Base-by-base conservation (phyloP, 2,888 invertebrate genomes). In the Hermaeophaga mercurialis region DNA sequence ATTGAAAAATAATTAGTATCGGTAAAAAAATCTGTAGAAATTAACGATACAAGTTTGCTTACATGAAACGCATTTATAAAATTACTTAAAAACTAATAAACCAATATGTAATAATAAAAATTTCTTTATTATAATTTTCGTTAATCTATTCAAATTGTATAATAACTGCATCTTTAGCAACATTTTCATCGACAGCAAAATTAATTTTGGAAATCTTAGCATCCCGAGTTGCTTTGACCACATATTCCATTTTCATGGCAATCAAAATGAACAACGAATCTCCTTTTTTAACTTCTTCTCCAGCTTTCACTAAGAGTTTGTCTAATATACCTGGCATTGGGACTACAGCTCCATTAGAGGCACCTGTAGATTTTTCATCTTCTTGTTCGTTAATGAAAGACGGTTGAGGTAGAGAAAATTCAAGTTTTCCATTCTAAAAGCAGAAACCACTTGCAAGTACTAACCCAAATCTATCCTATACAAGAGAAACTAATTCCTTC, bases 211-310 rank as follows among this genome's bases (percentile, higher is more conserved):
- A 84, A 2, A 98, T 85, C 4, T 80, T 83, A 41, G 92, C 96
- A 72, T 89, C 86, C 38, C 85, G 81, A 0, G 89, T 87, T 1
- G 96, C 91, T 66, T 90, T 90, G 9, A 99, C 88, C 9, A 96
- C 88, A 75, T 97, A 91, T 84, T 99, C 99, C 99, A 99, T 99
- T 82, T 99, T 99, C 99, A 99, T 99, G 0, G 99, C 99, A 63
- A 96, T 95, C 73, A 99, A 88, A 38, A 97, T 90, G 58, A 97
- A 88, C 1, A 99, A 80, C 0, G 92, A 88, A 73, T 98, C 95
- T 0, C 96, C 97, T 73, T 86, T 85, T 61, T 87, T 85, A 2
- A 99, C 95, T 61, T 75, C 73, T 68, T 95, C 90, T 0, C 96
- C 96, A 17, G 84, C 80, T 58, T 84, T 83, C 1, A 98, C 94